These are phyloP conservation scores for Labia minor DNA, from an alignment of 2,888 invertebrate genomes.

Conservation along the genomic window DNA sequence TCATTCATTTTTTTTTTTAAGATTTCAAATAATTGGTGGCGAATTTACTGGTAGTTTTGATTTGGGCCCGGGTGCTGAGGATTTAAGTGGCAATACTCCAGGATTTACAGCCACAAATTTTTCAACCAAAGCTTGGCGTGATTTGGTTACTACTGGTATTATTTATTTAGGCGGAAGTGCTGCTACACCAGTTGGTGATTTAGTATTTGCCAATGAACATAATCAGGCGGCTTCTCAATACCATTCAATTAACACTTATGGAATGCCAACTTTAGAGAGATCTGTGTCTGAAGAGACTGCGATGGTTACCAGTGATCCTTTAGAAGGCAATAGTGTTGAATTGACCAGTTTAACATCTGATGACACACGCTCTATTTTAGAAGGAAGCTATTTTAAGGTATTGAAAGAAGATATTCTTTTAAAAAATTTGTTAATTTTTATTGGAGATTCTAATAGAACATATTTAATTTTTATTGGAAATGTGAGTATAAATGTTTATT, in stretches of 20 bases:
- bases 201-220: background rate
- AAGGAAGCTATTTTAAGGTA: slow-evolving; percentile 20
- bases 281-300: background rate
- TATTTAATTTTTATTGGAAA: too few relatives aligned
- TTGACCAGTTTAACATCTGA: background rate
- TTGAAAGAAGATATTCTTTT: too few relatives aligned
- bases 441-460: background rate
- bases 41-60: slow-evolving; percentile 38
- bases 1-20: background rate
- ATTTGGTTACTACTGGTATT: slow-evolving; percentile 26
- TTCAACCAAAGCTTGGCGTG: slow-evolving; percentile 29
- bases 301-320: slow-evolving; percentile 13
- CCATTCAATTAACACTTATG: slow-evolving; percentile 14
- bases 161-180: slow-evolving; percentile 21
- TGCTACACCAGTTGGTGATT: background rate
- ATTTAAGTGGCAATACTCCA: slow-evolving; percentile 23
- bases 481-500: too few relatives aligned
- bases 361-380: background rate
- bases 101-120: slow-evolving; percentile 28
- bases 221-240: background rate
- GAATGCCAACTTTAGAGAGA: background rate
- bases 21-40: slow-evolving; percentile 32
- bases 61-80: background rate
- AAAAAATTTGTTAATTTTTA: background rate
- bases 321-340: slow-evolving; percentile 21